phyloP scores from a whole-genome alignment of 1,140 invertebrate genomes.

The Adelges cooleyi region DNA sequence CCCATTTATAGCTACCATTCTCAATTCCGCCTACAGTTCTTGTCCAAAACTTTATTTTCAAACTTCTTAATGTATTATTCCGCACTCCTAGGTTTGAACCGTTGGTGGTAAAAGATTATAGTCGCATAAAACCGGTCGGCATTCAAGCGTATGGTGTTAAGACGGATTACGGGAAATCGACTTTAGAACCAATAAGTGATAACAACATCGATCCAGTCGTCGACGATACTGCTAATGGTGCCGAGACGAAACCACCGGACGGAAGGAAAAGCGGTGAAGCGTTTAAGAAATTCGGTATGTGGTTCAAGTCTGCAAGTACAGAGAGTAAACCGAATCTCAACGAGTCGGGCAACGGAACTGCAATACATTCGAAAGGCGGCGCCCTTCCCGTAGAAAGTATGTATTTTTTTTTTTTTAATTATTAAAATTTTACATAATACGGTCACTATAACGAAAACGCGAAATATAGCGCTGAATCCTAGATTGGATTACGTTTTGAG shows the following conservation, averaged over 20 bases:
- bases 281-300: not conserved
- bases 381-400: slow-evolving; percentile 14
- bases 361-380: not conserved
- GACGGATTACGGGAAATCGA: not conserved
- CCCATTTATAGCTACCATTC: too few species aligned
- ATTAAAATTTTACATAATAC: too few species aligned
- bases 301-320: not conserved
- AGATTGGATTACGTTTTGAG: slow-evolving; percentile 54
- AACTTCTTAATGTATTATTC: too few species aligned
- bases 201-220: not conserved
- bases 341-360: not conserved
- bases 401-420: slow-evolving; percentile 1
- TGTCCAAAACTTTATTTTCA: too few species aligned
- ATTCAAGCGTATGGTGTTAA: slow-evolving; percentile 48
- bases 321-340: slow-evolving; percentile 11
- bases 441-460: too few species aligned
- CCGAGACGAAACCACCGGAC: not conserved
- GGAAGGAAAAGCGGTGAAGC: slow-evolving; percentile 6
- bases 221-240: not conserved
- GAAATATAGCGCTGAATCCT: slow-evolving; percentile 45
- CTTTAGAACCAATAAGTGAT: not conserved
- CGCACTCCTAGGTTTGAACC: slow-evolving; percentile 56
- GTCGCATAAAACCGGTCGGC: slow-evolving; percentile 52
- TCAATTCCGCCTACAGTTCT: too few species aligned
- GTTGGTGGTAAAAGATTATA: slow-evolving; percentile 53